phyloP scores from a whole-genome alignment of 2,888 invertebrate genomes.

The Ptychoptera albimana region DNA sequence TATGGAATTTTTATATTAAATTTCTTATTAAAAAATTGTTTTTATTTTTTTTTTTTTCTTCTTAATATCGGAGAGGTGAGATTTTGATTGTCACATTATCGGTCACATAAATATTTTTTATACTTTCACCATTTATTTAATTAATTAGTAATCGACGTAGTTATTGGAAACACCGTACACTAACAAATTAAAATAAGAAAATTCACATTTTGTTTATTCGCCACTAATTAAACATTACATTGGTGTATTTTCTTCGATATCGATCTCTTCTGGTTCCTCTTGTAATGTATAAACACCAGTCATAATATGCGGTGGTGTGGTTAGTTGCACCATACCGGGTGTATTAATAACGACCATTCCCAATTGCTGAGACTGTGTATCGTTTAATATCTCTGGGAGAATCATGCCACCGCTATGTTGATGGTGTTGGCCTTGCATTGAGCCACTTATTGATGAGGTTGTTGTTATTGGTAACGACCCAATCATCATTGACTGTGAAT shows the following conservation, averaged over 20 bases:
- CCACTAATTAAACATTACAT: constrained; percentile 16
- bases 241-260: constrained; percentile 32
- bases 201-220: too few relatives aligned
- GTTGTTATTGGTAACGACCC: constrained; percentile 13
- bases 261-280: constrained; percentile 36
- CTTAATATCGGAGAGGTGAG: too few relatives aligned
- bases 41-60: too few relatives aligned
- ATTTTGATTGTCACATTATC: too few relatives aligned
- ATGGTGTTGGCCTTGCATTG: too few relatives aligned
- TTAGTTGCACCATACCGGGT: constrained; percentile 13
- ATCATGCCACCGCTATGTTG: neutral
- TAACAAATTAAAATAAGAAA: too few relatives aligned
- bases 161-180: too few relatives aligned
- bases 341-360: constrained; percentile 18
- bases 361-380: constrained; percentile 15
- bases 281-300: constrained; percentile 39
- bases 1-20: too few relatives aligned
- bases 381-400: constrained; percentile 12
- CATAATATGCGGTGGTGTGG: constrained; percentile 16
- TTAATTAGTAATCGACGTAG: too few relatives aligned
- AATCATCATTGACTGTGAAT: constrained; percentile 10
- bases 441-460: neutral
- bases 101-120: too few relatives aligned
- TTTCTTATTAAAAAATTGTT: too few relatives aligned
- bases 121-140: too few relatives aligned